These are phyloP conservation scores for Rhinolophus ferrumequinum DNA, from an alignment of 2,113 vertebrate species.

Conservation along the genomic window DNA sequence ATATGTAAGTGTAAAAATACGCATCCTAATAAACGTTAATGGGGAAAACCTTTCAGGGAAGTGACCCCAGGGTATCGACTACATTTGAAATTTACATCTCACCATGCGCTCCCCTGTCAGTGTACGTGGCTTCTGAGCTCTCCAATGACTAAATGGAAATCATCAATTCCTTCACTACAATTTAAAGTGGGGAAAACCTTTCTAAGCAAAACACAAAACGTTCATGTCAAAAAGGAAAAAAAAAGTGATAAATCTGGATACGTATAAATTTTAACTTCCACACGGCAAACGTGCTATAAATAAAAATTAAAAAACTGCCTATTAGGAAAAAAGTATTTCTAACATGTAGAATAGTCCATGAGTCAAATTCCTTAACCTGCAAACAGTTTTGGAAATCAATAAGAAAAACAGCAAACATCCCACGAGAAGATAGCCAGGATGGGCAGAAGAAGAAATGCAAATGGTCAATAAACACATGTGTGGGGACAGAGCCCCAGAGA, in stretches of 20 bases:
- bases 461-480: background rate
- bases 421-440: background rate
- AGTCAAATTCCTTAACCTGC: background rate
- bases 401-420: background rate
- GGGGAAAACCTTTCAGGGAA: background rate
- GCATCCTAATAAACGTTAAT: background rate
- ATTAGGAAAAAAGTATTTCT: background rate
- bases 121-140: background rate
- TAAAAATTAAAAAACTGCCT: background rate
- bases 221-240: background rate
- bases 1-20: slow-evolving; percentile 26
- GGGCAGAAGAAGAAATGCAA: background rate
- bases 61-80: background rate
- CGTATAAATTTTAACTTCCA: background rate
- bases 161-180: background rate
- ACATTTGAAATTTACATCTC: background rate
- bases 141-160: background rate
- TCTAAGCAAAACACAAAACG: background rate
- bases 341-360: background rate
- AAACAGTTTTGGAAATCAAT: background rate
- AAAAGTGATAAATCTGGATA: background rate
- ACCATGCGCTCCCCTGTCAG: background rate
- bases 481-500: too few species aligned
- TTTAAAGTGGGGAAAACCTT: background rate
- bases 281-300: background rate